Evolutionary conservation across 2,888 invertebrate species (phyloP).

Genomic region (Ceraclea dissimilis): DNA sequence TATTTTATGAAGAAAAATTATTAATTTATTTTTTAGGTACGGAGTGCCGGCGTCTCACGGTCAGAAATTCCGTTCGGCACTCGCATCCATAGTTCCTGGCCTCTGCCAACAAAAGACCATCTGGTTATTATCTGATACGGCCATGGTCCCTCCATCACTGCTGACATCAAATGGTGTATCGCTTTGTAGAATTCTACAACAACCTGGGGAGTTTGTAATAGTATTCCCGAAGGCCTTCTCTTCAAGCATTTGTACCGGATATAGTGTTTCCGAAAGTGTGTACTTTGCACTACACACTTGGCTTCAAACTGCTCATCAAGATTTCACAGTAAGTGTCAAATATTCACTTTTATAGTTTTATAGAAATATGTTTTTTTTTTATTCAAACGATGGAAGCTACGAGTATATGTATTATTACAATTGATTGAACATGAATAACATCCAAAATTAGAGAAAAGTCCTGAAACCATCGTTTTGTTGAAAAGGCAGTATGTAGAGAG

Average conservation of each 20-base stretch:
- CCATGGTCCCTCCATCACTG: conserved; percentile 82
- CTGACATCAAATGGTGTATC: conserved; percentile 71
- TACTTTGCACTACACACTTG: conserved; percentile 81
- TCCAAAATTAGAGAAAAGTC: no score
- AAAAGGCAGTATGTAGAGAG: no score
- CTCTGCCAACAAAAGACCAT: conserved; percentile 76
- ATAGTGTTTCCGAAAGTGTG: conserved; percentile 84
- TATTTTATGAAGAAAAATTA: no score
- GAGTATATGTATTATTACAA: no score
- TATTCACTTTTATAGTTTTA: conserved; percentile 1
- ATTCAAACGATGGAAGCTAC: no score
- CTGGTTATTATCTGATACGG: conserved; percentile 87
- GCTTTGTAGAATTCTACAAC: conserved; percentile 71
- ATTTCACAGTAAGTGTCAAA: conserved; percentile 59
- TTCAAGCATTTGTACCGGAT: conserved; percentile 81
- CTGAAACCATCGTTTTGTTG: no score
- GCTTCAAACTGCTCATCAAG: conserved; percentile 63
- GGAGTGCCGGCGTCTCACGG: conserved; percentile 76
- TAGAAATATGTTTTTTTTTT: background rate
- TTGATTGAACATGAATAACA: no score
- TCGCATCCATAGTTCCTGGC: conserved; percentile 70
- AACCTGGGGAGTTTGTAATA: conserved; percentile 81
- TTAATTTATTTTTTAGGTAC: conserved; percentile 55
- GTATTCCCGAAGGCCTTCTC: conserved; percentile 87
- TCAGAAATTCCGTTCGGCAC: conserved; percentile 64